These are phyloP conservation scores for Ammodytes marinus DNA, from an alignment of 2,113 vertebrate genomes.

Conservation along the genomic window DNA sequence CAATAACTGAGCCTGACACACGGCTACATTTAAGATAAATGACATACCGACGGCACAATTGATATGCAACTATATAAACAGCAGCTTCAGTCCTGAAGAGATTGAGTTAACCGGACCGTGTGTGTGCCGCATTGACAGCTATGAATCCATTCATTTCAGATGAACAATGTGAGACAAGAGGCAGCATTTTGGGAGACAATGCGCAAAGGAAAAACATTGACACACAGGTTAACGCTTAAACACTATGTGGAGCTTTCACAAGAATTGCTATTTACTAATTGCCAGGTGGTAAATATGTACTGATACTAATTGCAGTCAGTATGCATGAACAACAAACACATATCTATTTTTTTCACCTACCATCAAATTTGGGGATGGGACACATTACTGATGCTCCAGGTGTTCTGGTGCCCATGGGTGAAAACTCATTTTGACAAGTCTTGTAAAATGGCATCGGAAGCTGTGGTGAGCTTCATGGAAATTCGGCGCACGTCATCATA, in stretches of 20 bases:
- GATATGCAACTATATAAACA: conserved; percentile 53
- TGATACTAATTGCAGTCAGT: not conserved
- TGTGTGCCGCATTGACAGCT: not conserved
- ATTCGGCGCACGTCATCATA: conserved; percentile 18
- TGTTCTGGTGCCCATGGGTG: not conserved
- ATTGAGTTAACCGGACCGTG: conserved; percentile 32
- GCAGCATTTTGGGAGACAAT: not conserved
- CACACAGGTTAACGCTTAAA: not conserved
- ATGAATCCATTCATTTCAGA: conserved; percentile 31
- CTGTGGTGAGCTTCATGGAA: conserved; percentile 3
- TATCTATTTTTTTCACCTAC: not conserved
- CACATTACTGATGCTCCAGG: conserved; percentile 15
- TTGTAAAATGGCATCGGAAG: conserved; percentile 17
- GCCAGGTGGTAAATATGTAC: not conserved
- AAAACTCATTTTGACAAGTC: conserved; percentile 1
- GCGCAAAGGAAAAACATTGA: not conserved
- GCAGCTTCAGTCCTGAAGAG: conserved; percentile 35
- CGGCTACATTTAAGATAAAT: conserved; percentile 46
- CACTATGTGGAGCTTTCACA: not conserved
- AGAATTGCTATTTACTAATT: not conserved
- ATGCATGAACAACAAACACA: not conserved
- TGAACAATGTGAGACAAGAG: conserved; percentile 23
- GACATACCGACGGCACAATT: conserved; percentile 42
- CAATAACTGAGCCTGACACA: conserved; percentile 17
- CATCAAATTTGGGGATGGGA: not conserved